Percentiles rank a stretch among this genome's conserved stretches.
Evolutionary conservation across 2,113 vertebrate genomes (phyloP).

Genomic region (Himantopus leucocephalus): DNA sequence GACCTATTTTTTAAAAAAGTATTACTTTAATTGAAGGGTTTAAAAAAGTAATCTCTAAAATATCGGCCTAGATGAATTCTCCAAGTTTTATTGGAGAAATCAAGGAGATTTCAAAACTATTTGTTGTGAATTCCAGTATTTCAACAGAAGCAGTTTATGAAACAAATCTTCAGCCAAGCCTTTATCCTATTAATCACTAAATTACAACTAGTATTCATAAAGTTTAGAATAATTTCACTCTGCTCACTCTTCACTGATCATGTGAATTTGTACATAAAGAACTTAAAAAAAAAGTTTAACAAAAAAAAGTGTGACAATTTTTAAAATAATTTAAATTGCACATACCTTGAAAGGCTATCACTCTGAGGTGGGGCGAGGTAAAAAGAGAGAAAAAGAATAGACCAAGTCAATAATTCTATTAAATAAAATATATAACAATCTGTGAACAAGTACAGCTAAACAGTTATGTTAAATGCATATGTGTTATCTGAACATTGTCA

Average conservation of each 20-base stretch:
- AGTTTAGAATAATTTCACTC: not conserved
- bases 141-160: not conserved
- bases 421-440: not conserved
- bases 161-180: not conserved
- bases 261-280: not conserved
- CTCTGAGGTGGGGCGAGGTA: conserved; percentile 66
- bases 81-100: not conserved
- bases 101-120: not conserved
- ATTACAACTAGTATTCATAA: not conserved
- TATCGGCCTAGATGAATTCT: not conserved
- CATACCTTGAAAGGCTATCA: conserved; percentile 89
- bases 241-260: not conserved
- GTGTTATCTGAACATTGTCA: not conserved
- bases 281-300: not conserved
- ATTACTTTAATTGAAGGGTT: not conserved
- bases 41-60: not conserved
- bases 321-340: not conserved
- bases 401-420: conserved; percentile 6
- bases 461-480: not conserved
- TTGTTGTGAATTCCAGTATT: not conserved
- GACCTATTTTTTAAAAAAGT: accelerated
- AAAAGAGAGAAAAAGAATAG: conserved; percentile 53
- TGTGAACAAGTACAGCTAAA: not conserved
- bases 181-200: not conserved
- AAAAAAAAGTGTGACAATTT: not conserved